phyloP scores from a whole-genome alignment of 1,140 invertebrate genomes.

The Lepidurus arcticus region DNA sequence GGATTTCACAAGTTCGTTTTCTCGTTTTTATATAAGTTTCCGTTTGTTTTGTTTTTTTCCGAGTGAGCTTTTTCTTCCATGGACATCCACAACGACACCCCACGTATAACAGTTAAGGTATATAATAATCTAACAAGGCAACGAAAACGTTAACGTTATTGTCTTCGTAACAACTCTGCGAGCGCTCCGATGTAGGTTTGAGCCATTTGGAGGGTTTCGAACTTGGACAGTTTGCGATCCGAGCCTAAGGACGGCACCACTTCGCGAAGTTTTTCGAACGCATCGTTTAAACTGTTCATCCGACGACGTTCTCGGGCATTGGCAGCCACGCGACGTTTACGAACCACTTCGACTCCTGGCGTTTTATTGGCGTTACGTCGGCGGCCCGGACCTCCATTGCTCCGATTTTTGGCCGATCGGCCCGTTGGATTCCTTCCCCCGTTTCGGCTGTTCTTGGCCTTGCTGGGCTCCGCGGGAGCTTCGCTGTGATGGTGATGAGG shows the following conservation, averaged over 20 bases:
- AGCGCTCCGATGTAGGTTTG: conserved; percentile 89
- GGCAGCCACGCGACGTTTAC: conserved; percentile 77
- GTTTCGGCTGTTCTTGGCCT: not conserved
- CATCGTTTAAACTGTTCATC: conserved; percentile 92
- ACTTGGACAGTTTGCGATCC: conserved; percentile 89
- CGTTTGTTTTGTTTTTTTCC: not conserved
- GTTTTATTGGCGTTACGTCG: conserved; percentile 30
- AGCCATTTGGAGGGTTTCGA: conserved; percentile 95
- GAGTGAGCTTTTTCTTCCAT: not conserved
- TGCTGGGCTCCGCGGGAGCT: not conserved
- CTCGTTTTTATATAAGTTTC: not conserved
- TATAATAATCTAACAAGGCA: not conserved
- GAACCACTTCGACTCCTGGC: conserved; percentile 53
- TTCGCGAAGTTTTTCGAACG: conserved; percentile 81
- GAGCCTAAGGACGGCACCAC: conserved; percentile 85
- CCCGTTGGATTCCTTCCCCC: not conserved
- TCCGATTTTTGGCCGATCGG: conserved; percentile 12
- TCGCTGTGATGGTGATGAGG: not conserved
- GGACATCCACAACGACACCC: not conserved
- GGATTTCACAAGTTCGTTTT: not conserved
- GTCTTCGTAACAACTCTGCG: conserved; percentile 66
- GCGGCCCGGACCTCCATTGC: conserved; percentile 24
- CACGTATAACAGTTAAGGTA: not conserved
- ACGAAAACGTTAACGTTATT: not conserved
- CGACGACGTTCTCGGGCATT: conserved; percentile 85